Evolutionary conservation across 2,888 invertebrate genomes (phyloP), one percentile per base, ranked within the genome.

Genomic region (Orgyia antiqua): DNA sequence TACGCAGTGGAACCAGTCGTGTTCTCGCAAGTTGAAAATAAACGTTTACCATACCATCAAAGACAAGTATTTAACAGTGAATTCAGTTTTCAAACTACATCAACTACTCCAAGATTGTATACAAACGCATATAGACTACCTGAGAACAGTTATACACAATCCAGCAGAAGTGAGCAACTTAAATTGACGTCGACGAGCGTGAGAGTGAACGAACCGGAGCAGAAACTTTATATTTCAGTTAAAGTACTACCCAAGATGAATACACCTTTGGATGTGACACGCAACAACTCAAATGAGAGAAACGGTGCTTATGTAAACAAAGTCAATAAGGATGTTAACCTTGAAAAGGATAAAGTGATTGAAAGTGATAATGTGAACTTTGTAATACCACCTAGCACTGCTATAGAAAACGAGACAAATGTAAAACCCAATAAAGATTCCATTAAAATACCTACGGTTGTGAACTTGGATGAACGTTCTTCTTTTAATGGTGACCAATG

Each of bases 401-500:
- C 32, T n/a, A 52, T 34, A 32, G 47, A 42, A 27, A 43, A 40
- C 24, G 34, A 38, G 24, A 45, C 44, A 12, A 24, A 45, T 23
- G 28, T 47, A 20, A 39, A 42, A 19, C 31, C 42, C 10, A 39
- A 32, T n/a, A 33, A 31, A 10, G 29, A 29, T 12, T 10, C 36
- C 5, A 52, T 52, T 31, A 34, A 33, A 8, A 44, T 37, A 9
- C 39, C 47, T 26, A 41, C 48, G 2, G 47, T 42, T 33, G 47
- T 69, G 7, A 52, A 49, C 19, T 28, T 74, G 2, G 67, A 58
- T 33, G 65, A 69, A 19, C 48, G 76, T 17, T 52, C 71, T 4
- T 60, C 60, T 2, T 76, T 78, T 35, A 56, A 49, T 7, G 78
- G 67, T 2, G 72, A 75, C 31, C 46, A 51, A 10, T 78, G 78